Conservation (phyloP, 92 coral and sea anemone species). For the Porites evermanni region DNA sequence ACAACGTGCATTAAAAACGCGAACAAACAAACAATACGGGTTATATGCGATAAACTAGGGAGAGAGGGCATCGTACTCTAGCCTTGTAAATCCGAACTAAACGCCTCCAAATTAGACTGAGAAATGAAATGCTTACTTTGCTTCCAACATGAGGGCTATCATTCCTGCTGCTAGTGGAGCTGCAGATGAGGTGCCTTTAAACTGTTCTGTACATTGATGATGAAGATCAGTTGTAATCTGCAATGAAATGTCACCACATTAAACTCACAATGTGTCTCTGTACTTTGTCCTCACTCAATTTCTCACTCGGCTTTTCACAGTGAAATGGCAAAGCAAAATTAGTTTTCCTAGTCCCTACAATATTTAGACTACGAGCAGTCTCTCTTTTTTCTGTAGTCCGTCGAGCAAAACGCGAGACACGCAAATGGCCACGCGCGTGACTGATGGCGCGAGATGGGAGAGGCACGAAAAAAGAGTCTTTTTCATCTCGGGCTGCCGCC, state of each 20-base stretch:
- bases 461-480: too few relatives aligned
- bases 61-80: neutral
- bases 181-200: conserved; percentile 98
- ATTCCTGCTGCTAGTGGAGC: conserved; percentile 98
- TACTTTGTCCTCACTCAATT: too few relatives aligned
- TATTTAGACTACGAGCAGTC: too few relatives aligned
- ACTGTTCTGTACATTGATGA: conserved; percentile 94
- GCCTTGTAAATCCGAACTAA: neutral
- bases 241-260: neutral
- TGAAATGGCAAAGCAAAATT: too few relatives aligned
- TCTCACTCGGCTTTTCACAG: too few relatives aligned
- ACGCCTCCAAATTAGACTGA: neutral
- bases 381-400: too few relatives aligned
- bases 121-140: conserved; percentile 74
- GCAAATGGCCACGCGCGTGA: too few relatives aligned
- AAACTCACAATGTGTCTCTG: too few relatives aligned
- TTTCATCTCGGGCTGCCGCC: too few relatives aligned
- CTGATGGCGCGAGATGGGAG: too few relatives aligned
- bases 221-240: conserved; percentile 96
- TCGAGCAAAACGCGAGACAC: too few relatives aligned
- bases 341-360: too few relatives aligned
- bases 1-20: neutral
- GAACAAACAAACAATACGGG: neutral
- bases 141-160: conserved; percentile 86
- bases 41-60: neutral